Evolutionary conservation across 2,888 invertebrate species (phyloP).

Genomic region (Lithodes maja): DNA sequence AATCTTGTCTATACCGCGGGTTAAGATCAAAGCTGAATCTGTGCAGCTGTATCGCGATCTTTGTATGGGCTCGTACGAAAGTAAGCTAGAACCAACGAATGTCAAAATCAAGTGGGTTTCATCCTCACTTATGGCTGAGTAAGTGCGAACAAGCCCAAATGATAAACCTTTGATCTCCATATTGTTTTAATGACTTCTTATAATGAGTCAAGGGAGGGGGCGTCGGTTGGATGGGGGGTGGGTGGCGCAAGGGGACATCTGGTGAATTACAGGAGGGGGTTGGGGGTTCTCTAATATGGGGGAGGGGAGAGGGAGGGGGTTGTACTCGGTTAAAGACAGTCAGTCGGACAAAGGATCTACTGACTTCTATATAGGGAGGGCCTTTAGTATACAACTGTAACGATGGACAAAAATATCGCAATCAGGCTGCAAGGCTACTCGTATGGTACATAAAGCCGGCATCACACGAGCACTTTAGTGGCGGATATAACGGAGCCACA

Average conservation of each 20-base stretch:
- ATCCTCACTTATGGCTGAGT: not conserved
- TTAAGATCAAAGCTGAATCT: no score
- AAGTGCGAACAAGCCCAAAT: not conserved
- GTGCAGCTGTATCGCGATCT: no score
- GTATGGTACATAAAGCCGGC: constrained; percentile 40
- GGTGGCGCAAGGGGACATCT: not conserved
- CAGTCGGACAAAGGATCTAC: constrained; percentile 62
- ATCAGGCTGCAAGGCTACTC: constrained; percentile 63
- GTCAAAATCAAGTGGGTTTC: not conserved
- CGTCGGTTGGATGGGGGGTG: not conserved
- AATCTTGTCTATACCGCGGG: no score
- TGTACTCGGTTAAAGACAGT: constrained; percentile 60
- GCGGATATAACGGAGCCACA: no score
- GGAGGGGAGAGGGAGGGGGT: constrained; percentile 33
- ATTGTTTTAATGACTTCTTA: not conserved
- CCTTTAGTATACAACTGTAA: constrained; percentile 62
- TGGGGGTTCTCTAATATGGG: not conserved
- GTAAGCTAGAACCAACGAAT: no score
- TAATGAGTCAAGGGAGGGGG: not conserved
- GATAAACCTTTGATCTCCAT: not conserved
- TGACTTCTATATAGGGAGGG: constrained; percentile 54
- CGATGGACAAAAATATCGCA: constrained; percentile 59
- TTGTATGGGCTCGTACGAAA: no score
- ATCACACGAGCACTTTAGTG: no score
- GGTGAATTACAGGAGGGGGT: not conserved